phyloP scores from a whole-genome alignment of 2,113 vertebrate species.

The Maccullochella peelii region DNA sequence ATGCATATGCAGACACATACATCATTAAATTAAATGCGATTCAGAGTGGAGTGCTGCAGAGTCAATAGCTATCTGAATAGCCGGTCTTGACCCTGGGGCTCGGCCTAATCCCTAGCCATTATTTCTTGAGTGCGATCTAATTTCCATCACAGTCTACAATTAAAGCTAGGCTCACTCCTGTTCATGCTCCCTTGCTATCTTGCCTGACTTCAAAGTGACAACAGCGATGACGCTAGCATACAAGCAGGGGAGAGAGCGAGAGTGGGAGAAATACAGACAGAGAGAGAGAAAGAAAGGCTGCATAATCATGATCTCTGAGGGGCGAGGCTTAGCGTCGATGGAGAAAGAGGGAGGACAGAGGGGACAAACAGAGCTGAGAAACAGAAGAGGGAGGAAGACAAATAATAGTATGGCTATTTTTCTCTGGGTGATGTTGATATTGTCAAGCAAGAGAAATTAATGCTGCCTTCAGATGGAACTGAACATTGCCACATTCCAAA shows the following conservation, averaged over 20 bases:
- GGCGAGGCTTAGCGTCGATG: slow-evolving; percentile 25
- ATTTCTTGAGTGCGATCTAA: slow-evolving; percentile 78
- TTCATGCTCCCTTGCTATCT: slow-evolving; percentile 39
- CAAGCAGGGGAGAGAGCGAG: slow-evolving; percentile 1
- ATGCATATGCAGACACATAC: slow-evolving; percentile 54
- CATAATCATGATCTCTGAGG: slow-evolving; percentile 50
- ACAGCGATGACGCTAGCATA: slow-evolving; percentile 12
- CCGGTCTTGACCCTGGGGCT: slow-evolving; percentile 72
- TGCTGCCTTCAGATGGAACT: neutral
- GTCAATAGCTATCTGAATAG: slow-evolving; percentile 66
- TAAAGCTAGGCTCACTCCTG: slow-evolving; percentile 59
- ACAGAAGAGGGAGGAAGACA: slow-evolving; percentile 1
- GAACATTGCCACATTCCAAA: too few relatives aligned
- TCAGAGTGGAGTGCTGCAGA: slow-evolving; percentile 58
- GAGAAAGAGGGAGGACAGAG: slow-evolving; percentile 30
- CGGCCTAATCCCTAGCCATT: slow-evolving; percentile 72
- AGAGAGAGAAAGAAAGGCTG: slow-evolving; percentile 11
- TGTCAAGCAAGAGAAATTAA: neutral
- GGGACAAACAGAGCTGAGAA: slow-evolving; percentile 25
- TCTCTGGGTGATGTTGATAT: slow-evolving; percentile 15
- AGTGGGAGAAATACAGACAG: slow-evolving; percentile 9
- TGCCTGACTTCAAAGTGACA: slow-evolving; percentile 56
- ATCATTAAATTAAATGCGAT: slow-evolving; percentile 65
- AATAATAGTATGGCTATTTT: slow-evolving; percentile 2
- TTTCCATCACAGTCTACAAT: slow-evolving; percentile 72